Evolutionary conservation across 1,140 invertebrate genomes (phyloP).

Genomic region (Rhizoglyphus robini): DNA sequence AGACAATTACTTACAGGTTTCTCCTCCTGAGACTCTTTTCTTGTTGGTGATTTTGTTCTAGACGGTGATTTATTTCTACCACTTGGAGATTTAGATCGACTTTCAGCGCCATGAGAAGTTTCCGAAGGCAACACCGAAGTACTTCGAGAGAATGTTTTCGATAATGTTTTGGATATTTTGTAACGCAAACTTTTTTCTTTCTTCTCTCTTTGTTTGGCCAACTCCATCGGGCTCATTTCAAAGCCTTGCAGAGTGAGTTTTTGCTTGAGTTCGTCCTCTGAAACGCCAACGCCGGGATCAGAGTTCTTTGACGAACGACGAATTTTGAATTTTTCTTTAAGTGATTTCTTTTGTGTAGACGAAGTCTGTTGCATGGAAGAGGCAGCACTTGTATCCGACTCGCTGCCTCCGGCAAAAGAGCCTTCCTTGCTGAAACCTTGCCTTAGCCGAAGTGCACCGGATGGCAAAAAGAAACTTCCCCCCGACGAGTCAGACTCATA

Average conservation of each 20-base stretch:
- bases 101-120: neutral
- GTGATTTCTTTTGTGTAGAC: slow-evolving; percentile 22
- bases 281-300: slow-evolving; percentile 37
- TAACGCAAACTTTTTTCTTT: slow-evolving; percentile 26
- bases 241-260: slow-evolving; percentile 5
- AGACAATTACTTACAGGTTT: neutral
- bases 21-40: neutral
- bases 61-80: neutral
- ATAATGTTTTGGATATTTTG: slow-evolving; percentile 26
- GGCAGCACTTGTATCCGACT: slow-evolving; percentile 16
- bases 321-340: slow-evolving; percentile 25
- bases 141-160: slow-evolving; percentile 23
- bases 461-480: slow-evolving; percentile 17
- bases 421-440: slow-evolving; percentile 14
- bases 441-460: slow-evolving; percentile 18
- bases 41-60: slow-evolving; percentile 13
- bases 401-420: slow-evolving; percentile 2
- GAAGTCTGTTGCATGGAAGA: neutral
- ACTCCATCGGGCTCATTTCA: slow-evolving; percentile 15
- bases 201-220: slow-evolving; percentile 22
- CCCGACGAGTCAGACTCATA: slow-evolving; percentile 27
- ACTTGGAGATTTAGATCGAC: neutral
- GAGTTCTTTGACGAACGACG: slow-evolving; percentile 67
- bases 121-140: slow-evolving; percentile 15
- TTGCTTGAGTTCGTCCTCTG: slow-evolving; percentile 27